These are phyloP conservation scores for Tapirus terrestris DNA, from an alignment of 2,113 vertebrate species.

Conservation along the genomic window DNA sequence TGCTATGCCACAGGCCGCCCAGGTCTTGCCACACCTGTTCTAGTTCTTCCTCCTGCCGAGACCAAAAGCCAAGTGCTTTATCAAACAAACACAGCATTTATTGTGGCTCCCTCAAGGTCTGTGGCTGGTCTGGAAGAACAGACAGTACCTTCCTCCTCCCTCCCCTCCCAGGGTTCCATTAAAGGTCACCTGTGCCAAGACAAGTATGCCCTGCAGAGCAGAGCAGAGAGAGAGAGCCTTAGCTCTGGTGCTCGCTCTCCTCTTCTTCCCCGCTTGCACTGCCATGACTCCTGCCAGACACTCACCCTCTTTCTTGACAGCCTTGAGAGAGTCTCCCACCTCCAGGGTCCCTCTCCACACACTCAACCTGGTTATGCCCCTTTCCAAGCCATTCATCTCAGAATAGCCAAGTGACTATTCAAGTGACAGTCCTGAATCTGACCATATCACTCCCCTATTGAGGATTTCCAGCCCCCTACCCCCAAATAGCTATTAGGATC, in stretches of 20 bases:
- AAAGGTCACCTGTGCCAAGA: conserved; percentile 31
- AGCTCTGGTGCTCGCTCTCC: neutral
- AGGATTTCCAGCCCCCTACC: neutral
- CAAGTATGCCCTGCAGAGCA: neutral
- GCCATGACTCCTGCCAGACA: neutral
- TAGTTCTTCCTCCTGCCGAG: conserved; percentile 49
- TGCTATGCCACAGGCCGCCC: neutral
- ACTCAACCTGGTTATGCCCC: too few species aligned
- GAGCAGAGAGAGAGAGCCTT: accelerated
- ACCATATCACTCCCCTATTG: neutral
- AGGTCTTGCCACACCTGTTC: conserved; percentile 62
- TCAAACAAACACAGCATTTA: conserved; percentile 70
- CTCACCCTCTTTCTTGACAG: neutral
- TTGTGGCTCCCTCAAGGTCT: conserved; percentile 62
- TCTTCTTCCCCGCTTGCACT: neutral
- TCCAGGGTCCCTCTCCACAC: neutral
- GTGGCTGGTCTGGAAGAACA: conserved; percentile 29
- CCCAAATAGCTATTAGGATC: too few species aligned
- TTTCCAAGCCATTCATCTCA: neutral
- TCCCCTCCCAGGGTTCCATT: neutral
- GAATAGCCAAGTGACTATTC: neutral
- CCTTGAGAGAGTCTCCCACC: neutral
- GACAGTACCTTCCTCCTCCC: conserved; percentile 43
- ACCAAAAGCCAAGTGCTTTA: conserved; percentile 68
- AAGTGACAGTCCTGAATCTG: neutral